Evolutionary conservation across 2,888 invertebrate genomes (phyloP), one percentile per base, ranked within the genome.

Genomic region (Drosophila aldrichi): DNA sequence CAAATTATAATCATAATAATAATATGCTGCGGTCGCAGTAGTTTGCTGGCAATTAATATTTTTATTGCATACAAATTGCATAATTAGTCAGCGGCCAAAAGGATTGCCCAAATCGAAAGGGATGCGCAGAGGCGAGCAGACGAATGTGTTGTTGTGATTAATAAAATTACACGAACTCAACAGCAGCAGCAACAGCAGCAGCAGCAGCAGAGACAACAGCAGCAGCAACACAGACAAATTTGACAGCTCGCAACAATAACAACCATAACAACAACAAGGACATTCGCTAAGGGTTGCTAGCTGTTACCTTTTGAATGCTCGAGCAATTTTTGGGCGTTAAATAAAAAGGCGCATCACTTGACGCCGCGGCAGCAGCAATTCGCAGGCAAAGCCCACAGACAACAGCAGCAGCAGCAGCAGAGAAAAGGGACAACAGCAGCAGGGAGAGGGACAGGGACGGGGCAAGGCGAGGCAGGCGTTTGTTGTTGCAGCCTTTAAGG

Each of bases 51-150:
- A 87, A 89, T 82, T 87, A 84, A 84, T 88, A 82, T 89, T 84
- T 89, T 84, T 66, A 89, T 89, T 89, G 85, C 85, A 79, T 86
- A 88, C 89, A 86, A 90, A 86, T 86, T 88, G 89, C 83, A 83
- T 86, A 88, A 87, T 90, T 90, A 90, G 90, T 88, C 90, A 88
- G 89, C 82, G 70, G 52, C 16, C 52, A 41, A 41, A 67, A 55
- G 44, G 54, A 49, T 68, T 49, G 41, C 12, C 20, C 8, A 48
- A 68, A 62, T 55, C 62, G 61, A 59, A 81, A 73, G 62, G 81
- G 66, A 58, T 68, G 74, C 56, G 41, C 68, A 41, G 8, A 38
- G 44, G 46, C 59, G 74, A 89, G 48, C 14, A 38, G 44, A 49
- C 59, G 75, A 89, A 90, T 87, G 80, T 75, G 74, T 87, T 87